Conservation (phyloP, 2,113 vertebrate genomes). For the Egretta garzetta region DNA sequence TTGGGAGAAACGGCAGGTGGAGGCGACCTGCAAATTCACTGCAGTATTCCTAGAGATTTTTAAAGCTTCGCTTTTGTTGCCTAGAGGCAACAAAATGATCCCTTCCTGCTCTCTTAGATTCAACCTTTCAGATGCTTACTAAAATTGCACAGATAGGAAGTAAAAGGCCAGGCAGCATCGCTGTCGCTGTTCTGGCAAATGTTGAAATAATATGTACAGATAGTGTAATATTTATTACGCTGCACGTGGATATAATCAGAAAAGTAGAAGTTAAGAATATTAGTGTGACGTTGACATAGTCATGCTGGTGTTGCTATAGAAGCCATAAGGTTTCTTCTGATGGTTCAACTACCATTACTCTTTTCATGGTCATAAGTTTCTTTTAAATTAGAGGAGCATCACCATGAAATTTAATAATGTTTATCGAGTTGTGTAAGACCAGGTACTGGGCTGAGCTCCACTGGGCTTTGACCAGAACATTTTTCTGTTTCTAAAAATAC, state of each 20-base stretch:
- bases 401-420: not conserved
- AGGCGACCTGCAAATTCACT: not conserved
- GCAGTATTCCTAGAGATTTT: not conserved
- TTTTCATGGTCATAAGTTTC: not conserved
- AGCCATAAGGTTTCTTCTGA: not conserved
- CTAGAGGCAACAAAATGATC: not conserved
- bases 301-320: not conserved
- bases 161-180: not conserved
- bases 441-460: not conserved
- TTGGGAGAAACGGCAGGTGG: not conserved
- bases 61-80: not conserved
- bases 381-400: not conserved
- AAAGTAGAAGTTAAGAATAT: not conserved
- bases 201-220: not conserved
- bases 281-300: not conserved
- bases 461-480: not conserved
- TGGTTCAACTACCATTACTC: not conserved
- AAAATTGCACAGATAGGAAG: not conserved
- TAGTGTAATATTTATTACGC: not conserved
- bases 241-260: not conserved
- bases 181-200: not conserved
- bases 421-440: not conserved
- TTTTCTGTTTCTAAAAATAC: conserved; percentile 19
- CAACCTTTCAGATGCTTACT: not conserved
- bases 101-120: not conserved